These are phyloP conservation scores for Melinopterus prodromus DNA, from an alignment of 2,888 invertebrate genomes.

Conservation along the genomic window DNA sequence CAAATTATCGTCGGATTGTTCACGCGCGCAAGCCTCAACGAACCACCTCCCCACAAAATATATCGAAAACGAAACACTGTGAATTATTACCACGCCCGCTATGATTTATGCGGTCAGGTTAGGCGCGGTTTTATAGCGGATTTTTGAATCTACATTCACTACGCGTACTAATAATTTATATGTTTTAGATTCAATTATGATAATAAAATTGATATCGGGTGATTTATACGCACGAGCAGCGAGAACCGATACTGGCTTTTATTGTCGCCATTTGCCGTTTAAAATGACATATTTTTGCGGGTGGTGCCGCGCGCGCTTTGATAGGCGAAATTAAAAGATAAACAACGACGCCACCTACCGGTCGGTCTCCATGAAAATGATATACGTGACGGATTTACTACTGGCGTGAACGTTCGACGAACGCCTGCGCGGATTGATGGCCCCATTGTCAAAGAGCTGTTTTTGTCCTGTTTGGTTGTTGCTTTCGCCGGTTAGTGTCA, in stretches of 20 bases:
- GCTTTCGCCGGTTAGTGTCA: background rate
- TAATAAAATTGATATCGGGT: conserved; percentile 25
- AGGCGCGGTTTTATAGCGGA: conserved; percentile 15
- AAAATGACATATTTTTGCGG: conserved; percentile 20
- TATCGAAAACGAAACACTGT: conserved; percentile 22
- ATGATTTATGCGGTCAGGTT: conserved; percentile 22
- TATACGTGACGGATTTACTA: conserved; percentile 4
- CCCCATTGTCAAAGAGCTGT: background rate
- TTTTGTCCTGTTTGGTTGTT: background rate
- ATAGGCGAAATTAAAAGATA: conserved; percentile 7
- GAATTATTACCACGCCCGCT: conserved; percentile 14
- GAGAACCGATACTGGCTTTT: conserved; percentile 10
- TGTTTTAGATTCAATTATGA: conserved; percentile 27
- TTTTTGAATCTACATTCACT: conserved; percentile 20
- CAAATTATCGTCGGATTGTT: background rate
- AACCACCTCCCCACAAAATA: background rate
- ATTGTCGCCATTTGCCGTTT: conserved; percentile 10
- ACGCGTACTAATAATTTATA: conserved; percentile 18
- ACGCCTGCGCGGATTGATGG: background rate
- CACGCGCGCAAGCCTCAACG: background rate
- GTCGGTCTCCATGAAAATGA: background rate
- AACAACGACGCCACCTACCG: background rate
- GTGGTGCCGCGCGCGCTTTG: background rate
- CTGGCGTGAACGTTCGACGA: background rate
- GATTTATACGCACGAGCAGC: conserved; percentile 14